Evolutionary conservation across 2,113 vertebrate species (phyloP), one percentile per base, ranked within the genome.

Genomic region (Prinia subflava): DNA sequence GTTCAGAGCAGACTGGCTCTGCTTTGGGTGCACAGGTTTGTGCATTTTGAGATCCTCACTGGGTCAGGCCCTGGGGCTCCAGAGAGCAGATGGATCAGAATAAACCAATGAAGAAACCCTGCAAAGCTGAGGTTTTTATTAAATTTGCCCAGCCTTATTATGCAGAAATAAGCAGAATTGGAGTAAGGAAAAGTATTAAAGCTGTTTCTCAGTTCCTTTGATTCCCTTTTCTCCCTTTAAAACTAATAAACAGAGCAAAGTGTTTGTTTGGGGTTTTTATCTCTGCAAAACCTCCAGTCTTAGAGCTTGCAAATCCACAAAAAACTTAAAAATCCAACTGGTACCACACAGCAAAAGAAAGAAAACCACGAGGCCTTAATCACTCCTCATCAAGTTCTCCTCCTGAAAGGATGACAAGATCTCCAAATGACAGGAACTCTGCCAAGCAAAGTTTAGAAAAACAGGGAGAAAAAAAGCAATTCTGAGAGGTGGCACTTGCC

Each of bases 401-500:
- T 86, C 77, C 84, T 53, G 73, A 77, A 89, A 95, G 78, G 83
- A 81, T 60, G 95, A 89, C 81, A 93, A 93, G 49, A 92, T 78
- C 69, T 83, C 69, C 50, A 44, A 83, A 60, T 55, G 24, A 6
- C 60, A 46, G 17, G 2, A 49, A 67, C 76, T 93, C 70, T 83
- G 92, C 87, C 93, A 97, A 78, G 81, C 20, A 41, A 44, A 25
- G 50, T 92, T 92, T n/a, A 83, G 39, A 73, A 77, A 92, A 89
- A 65, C 53, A 57, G 0, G 11, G 37, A 69, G 65, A 73, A 94
- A 71, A 63, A 90, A 89, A 62, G 83, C 87, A 91, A 90, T 96
- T 90, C 79, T 20, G 64, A 88, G 89, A 91, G 93, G 93, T 87
- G 95, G 92, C 91, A 87, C 89, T 46, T 82, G 89, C 93, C 95